Conservation (phyloP, 1,140 invertebrate species). For the Chlorops oryzae region DNA sequence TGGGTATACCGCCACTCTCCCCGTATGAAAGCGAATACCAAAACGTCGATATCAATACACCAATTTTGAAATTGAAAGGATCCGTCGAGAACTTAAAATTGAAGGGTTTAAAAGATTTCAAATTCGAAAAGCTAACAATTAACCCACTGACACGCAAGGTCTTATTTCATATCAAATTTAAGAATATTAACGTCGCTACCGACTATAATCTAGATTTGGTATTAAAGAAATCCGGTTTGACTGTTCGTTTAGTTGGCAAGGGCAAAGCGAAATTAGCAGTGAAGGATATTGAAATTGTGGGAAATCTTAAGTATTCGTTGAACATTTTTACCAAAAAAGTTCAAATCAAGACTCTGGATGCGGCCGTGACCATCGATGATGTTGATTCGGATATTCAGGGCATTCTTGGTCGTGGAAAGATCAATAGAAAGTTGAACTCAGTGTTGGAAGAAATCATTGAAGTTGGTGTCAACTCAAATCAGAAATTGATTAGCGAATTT, state of each 20-base stretch:
- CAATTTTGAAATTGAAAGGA: slow-evolving; percentile 24
- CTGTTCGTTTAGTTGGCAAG: slow-evolving; percentile 36
- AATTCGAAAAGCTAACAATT: slow-evolving; percentile 40
- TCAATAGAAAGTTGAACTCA: slow-evolving; percentile 39
- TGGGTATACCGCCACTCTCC: slow-evolving; percentile 39
- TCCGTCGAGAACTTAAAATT: slow-evolving; percentile 35
- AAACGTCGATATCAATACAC: slow-evolving; percentile 29
- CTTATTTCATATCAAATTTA: slow-evolving; percentile 35
- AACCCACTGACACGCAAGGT: slow-evolving; percentile 42
- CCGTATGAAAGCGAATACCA: slow-evolving; percentile 32
- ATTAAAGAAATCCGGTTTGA: slow-evolving; percentile 40
- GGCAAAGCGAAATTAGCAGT: slow-evolving; percentile 38
- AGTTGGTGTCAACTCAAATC: slow-evolving; percentile 38
- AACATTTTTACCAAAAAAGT: slow-evolving; percentile 33
- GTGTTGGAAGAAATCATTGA: slow-evolving; percentile 35
- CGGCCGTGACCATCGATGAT: slow-evolving; percentile 36
- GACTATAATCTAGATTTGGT: slow-evolving; percentile 28
- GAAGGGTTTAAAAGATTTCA: slow-evolving; percentile 40
- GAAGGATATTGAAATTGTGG: slow-evolving; percentile 38
- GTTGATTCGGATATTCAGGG: slow-evolving; percentile 44
- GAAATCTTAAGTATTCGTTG: slow-evolving; percentile 36
- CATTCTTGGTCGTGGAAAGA: slow-evolving; percentile 31
- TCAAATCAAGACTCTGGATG: slow-evolving; percentile 36
- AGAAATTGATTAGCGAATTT: slow-evolving; percentile 35
- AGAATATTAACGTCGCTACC: slow-evolving; percentile 38